Evolutionary conservation across 2,113 vertebrate genomes (phyloP), one percentile per base, ranked within the genome.

Genomic region (Onychostoma macrolepis): DNA sequence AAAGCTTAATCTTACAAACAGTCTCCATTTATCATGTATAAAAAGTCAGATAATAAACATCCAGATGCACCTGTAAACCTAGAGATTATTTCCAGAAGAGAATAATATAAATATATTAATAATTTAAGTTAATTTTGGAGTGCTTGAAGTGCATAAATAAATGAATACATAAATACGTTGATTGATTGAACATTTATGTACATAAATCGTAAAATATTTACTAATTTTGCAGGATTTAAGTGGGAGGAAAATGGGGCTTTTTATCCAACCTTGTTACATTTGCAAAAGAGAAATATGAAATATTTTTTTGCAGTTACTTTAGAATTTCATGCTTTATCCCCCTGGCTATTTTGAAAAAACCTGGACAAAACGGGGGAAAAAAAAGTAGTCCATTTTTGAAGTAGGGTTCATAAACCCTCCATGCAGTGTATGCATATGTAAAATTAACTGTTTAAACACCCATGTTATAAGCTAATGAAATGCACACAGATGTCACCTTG

Each of bases 391-490:
- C 38, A 65, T 83, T 80, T 83, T 67, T 79, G 61, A 86, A 88
- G 80, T 56, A 58, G 12, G 28, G 79, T 85, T 58, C 65, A 79
- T 82, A 82, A 91, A 85, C 58, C n/a, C 26, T 72, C 56, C 72
- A 84, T 85, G 83, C 53, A 86, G 84, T 84, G 61, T 85, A 85
- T 79, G 85, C 75, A 89, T 84, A 86, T 88, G 82, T 83, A 90
- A 87, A 88, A 69, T 72, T 76, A 84, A 83, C 84, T 91, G 83
- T 92, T 92, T 92, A 92, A 90, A 89, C 90, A 92, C 89, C 91
- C 93, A 94, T 95, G 90, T 95, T 95, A 93, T 61, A 76, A 92
- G 90, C 92, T 94, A 95, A 94, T 95, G 91, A 94, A 94, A 90
- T 93, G 90, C 92, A 93, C 89, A 91, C 94, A 95, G 93, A 94